Evolutionary conservation across 2,113 vertebrate species (phyloP), one percentile per base, ranked within the genome.

Genomic region (Microtus ochrogaster): DNA sequence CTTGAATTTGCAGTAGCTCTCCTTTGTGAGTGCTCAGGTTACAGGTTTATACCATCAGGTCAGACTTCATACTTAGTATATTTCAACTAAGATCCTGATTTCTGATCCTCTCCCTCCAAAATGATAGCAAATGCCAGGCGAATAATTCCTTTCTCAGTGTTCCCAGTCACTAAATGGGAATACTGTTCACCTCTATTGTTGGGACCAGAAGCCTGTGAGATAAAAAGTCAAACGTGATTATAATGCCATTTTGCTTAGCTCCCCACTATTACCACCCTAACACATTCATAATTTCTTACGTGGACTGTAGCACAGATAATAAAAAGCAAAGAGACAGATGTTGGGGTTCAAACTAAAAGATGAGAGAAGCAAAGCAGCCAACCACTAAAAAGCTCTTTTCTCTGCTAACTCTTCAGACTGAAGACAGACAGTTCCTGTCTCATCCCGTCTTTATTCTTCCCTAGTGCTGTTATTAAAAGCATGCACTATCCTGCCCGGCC

Each of bases 61-160:
- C 65, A 39, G 47, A 36, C 33, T 22, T 41, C 33, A 70, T 8
- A 92, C 24, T 93, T 90, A 93, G 65, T 61, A 30, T 83, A 26
- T 91, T 65, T 36, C 47, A 83, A n/a, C 52, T 63, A 61, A 94
- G 86, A 87, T 93, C 26, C 68, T 95, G 33, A 28, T 91, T 86
- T 96, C 28, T 92, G 41, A 41, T 91, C 22, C 5, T 58, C 22
- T 86, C 17, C 76, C 47, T 79, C 55, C 55, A 79, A 95, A 78
- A 58, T 0, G 77, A 89, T 84, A 84, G 49, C 58, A 89, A 78
- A 28, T 65, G 66, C 30, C 14, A 90, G 83, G 28, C 33, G 77
- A 72, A 70, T 73, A 91, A 52, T 16, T 82, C 11, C 28, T 95
- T 17, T 4, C 63, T 58, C 0, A n/a, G 6, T 90, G 70, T 77